Conservation (phyloP, 2,888 invertebrate genomes). For the Mythimna loreyi region DNA sequence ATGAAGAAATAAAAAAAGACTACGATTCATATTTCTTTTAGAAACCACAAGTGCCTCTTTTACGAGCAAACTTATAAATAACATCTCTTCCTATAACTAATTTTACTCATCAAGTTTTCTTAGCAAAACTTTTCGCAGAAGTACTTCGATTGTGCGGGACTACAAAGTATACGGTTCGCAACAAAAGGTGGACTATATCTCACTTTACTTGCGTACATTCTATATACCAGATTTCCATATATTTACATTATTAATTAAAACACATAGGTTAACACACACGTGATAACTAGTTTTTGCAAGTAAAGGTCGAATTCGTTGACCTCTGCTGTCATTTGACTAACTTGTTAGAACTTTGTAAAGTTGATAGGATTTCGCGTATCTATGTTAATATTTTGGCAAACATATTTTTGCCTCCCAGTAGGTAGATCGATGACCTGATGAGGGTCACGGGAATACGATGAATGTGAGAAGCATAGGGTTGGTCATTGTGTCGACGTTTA, state of each 20-base stretch:
- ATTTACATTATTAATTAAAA: constrained; percentile 21
- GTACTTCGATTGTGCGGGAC: constrained; percentile 38
- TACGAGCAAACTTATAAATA: constrained; percentile 48
- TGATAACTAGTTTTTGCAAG: constrained; percentile 17
- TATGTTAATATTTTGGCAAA: constrained; percentile 4
- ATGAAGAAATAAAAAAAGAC: constrained; percentile 30
- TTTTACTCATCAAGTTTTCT: constrained; percentile 51
- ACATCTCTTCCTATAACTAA: constrained; percentile 48
- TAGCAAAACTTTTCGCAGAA: constrained; percentile 55
- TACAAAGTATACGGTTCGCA: constrained; percentile 42
- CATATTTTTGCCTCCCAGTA: neutral
- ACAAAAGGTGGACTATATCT: constrained; percentile 15
- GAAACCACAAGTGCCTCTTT: constrained; percentile 8
- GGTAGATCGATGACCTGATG: no score
- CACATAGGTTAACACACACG: neutral
- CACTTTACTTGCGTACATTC: constrained; percentile 6
- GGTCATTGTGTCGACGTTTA: no score
- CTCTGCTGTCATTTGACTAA: constrained; percentile 35
- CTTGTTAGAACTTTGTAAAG: neutral
- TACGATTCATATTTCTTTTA: constrained; percentile 41
- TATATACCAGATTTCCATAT: constrained; percentile 24
- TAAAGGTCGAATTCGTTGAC: constrained; percentile 20
- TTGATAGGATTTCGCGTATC: neutral
- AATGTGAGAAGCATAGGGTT: no score
- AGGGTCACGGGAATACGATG: no score